Percentiles rank a stretch among this genome's conserved stretches.
Conservation (phyloP, 2,888 invertebrate species). For the Archips xylosteana region DNA sequence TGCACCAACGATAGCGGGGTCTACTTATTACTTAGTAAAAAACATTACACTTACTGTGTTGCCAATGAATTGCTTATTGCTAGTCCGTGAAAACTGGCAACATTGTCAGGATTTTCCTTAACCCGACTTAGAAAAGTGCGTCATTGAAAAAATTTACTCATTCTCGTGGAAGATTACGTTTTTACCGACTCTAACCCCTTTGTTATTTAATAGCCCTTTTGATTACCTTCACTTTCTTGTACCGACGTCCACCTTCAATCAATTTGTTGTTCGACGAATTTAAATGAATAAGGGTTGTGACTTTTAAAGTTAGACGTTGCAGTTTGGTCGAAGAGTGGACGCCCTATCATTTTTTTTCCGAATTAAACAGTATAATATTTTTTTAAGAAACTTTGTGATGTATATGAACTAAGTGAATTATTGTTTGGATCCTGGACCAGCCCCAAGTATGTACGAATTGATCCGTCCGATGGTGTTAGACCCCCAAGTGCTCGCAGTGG, state of each 20-base stretch:
- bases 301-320: slow-evolving; percentile 33
- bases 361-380: not conserved
- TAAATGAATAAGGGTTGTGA: slow-evolving; percentile 42
- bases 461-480: slow-evolving; percentile 79
- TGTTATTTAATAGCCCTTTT: not conserved
- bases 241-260: slow-evolving; percentile 24
- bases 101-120: not conserved
- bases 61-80: not conserved
- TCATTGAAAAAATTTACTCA: not conserved
- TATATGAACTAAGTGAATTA: too few relatives aligned
- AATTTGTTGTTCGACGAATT: slow-evolving; percentile 41
- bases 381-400: too few relatives aligned
- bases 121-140: not conserved
- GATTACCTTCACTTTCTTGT: not conserved
- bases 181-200: not conserved
- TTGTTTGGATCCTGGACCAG: slow-evolving; percentile 11
- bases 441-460: slow-evolving; percentile 69
- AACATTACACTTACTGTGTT: not conserved
- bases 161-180: not conserved
- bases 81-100: not conserved
- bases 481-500: slow-evolving; percentile 66
- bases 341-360: not conserved
- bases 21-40: too few relatives aligned
- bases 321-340: slow-evolving; percentile 36
- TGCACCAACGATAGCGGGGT: too few relatives aligned